Base-by-base conservation (phyloP, 2,797 vertebrate genomes). In the Podargus strigoides region DNA sequence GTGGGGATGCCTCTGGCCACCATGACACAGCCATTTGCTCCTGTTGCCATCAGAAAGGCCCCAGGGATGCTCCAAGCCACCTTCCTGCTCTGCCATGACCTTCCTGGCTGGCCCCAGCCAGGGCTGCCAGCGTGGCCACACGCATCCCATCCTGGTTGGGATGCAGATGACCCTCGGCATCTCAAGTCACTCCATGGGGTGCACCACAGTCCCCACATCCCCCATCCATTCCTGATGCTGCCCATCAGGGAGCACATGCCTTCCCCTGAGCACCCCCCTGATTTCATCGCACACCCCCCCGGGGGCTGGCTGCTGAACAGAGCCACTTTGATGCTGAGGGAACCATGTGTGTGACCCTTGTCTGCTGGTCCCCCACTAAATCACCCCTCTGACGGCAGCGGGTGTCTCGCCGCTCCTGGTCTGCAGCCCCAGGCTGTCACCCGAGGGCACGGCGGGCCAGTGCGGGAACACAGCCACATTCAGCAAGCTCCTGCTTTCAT, bases 381-480 rank as follows among this genome's bases (percentile, higher is more conserved):
- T 30, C 0, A 1, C 46, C 69, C 44, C 32, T 73, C 42, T 84
- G 83, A 79, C 4, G 27, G 44, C 62, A 58, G 55, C 4, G 13
- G 68, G 42, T 4, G 26, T 32, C 76, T 79, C 7, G 1, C 34
- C 2, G 3, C 32, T 67, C 74, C 77, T 42, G 23, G 22, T 16
- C 7, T 7, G 9, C 67, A 82, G 75, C 78, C 77, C 59, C 50
- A 7, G 4, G 77, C 53, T 36, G 10, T 32, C 75, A 59, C 59
- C 44, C 14, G 0, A 21, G 56, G 89, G 81, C 18, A 0, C 0
- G 0, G 34, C 47, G 42, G 47, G 20, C 52, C 4, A 0, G 41
- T 2, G 3, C 0, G 2, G 60, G 69, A 94, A 95, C 96, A 96
- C 95, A 94, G 95, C 41, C 73, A 17, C 79, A 87, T 96, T 96